A percentile compares a stretch with the other conserved stretches of the same genome.
Conservation (phyloP, 2,888 invertebrate genomes). For the Cremastobaeus sp. region DNA sequence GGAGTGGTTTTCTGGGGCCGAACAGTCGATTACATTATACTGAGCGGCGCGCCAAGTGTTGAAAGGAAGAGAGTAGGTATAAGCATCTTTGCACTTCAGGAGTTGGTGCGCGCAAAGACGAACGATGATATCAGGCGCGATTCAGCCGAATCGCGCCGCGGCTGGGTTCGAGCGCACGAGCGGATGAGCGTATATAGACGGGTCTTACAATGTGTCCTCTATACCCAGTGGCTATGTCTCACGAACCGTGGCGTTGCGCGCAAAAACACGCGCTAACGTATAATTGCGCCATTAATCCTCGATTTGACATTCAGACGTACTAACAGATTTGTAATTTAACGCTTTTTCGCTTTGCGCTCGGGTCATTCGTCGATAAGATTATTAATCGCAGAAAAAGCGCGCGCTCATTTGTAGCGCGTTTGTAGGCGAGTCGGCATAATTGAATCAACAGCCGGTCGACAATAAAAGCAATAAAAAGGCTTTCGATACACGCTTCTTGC, state of each 20-base stretch:
- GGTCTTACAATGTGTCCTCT: constrained; percentile 70
- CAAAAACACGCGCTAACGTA: constrained; percentile 37
- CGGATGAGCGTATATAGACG: constrained; percentile 49
- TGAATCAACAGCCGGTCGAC: background rate
- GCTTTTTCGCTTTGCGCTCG: constrained; percentile 24
- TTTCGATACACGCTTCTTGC: constrained; percentile 20
- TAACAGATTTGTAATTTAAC: constrained; percentile 42
- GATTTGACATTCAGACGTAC: constrained; percentile 38
- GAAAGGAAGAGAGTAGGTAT: background rate
- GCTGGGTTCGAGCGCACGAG: background rate
- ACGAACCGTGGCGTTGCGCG: constrained; percentile 38
- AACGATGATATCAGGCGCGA: constrained; percentile 60
- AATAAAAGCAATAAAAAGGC: constrained; percentile 9
- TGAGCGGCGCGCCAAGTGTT: constrained; percentile 57
- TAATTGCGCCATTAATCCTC: constrained; percentile 49
- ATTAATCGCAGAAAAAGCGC: constrained; percentile 8
- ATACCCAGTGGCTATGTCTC: constrained; percentile 57
- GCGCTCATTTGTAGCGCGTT: constrained; percentile 4
- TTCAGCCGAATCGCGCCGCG: constrained; percentile 37
- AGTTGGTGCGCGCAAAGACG: constrained; percentile 53
- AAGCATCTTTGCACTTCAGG: constrained; percentile 60
- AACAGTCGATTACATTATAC: constrained; percentile 69
- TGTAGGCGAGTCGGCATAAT: background rate
- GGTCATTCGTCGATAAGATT: constrained; percentile 14
- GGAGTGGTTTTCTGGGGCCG: constrained; percentile 49